phyloP scores from a whole-genome alignment of 1,140 invertebrate species.

The Hetaerina americana region DNA sequence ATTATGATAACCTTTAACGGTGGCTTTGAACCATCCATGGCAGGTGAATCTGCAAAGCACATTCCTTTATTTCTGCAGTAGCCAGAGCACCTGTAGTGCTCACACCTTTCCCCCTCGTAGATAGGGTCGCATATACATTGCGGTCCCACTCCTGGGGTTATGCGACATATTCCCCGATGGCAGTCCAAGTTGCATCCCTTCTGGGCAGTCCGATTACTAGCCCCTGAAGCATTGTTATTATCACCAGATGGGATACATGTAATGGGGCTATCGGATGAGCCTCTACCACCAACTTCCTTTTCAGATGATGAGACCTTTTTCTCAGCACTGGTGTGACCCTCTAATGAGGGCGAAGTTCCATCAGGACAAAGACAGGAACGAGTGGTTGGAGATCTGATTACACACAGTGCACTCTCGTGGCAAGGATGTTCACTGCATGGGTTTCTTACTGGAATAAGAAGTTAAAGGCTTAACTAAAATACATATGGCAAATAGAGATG shows the following conservation, averaged over 20 bases:
- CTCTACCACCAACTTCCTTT: no score
- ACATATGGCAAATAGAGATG: no score
- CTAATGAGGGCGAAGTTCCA: constrained; percentile 23
- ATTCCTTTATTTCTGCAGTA: constrained; percentile 48
- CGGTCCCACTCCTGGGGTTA: constrained; percentile 26
- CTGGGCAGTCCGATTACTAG: constrained; percentile 5
- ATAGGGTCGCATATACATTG: constrained; percentile 43
- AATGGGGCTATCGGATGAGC: no score
- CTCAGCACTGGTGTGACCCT: constrained; percentile 8
- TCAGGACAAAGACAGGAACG: constrained; percentile 53
- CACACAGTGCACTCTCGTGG: constrained; percentile 40
- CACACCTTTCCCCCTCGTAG: constrained; percentile 45
- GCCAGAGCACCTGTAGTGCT: constrained; percentile 46
- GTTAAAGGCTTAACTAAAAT: no score
- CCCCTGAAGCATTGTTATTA: not conserved
- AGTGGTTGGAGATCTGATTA: constrained; percentile 17
- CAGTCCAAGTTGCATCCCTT: constrained; percentile 29
- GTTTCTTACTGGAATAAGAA: constrained; percentile 22
- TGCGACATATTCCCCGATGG: constrained; percentile 40
- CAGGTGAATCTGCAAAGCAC: constrained; percentile 34
- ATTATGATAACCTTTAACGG: constrained; percentile 22
- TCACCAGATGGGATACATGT: not conserved
- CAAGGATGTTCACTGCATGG: constrained; percentile 34
- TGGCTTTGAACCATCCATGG: constrained; percentile 17
- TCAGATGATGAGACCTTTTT: not conserved